Evolutionary conservation across 2,797 vertebrate genomes (phyloP).

Genomic region (Hydrocynus forskahlii): DNA sequence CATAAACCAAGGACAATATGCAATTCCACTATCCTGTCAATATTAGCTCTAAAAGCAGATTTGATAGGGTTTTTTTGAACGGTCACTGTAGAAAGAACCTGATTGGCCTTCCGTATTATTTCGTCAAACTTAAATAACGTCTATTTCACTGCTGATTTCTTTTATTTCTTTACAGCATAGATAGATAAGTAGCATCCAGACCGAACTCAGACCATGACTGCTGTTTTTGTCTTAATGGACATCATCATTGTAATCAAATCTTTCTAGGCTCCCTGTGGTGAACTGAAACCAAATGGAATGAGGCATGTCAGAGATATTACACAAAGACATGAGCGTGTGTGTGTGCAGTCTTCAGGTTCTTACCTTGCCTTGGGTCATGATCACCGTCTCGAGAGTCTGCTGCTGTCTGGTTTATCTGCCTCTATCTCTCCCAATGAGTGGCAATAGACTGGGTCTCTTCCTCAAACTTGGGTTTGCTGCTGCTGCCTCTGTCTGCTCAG

Average conservation of each 20-base stretch:
- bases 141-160: no score
- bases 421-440: constrained; percentile 14
- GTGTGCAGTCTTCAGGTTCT: constrained; percentile 9
- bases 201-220: constrained; percentile 7
- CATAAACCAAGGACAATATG: no score
- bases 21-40: no score
- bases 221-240: not conserved
- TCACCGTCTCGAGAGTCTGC: constrained; percentile 50
- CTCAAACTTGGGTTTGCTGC: constrained; percentile 9
- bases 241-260: not conserved
- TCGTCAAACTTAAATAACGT: no score
- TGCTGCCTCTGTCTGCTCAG: constrained; percentile 40
- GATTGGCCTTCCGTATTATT: no score
- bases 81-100: no score
- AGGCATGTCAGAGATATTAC: not conserved
- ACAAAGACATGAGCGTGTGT: not conserved
- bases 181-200: not conserved
- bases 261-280: not conserved
- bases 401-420: not conserved
- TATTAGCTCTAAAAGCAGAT: no score
- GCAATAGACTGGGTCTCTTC: constrained; percentile 11
- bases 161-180: not conserved
- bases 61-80: no score
- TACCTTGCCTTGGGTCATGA: constrained; percentile 83
- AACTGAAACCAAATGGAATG: not conserved